These are phyloP conservation scores for Idaea straminata DNA, from an alignment of 2,888 invertebrate species.

Conservation along the genomic window DNA sequence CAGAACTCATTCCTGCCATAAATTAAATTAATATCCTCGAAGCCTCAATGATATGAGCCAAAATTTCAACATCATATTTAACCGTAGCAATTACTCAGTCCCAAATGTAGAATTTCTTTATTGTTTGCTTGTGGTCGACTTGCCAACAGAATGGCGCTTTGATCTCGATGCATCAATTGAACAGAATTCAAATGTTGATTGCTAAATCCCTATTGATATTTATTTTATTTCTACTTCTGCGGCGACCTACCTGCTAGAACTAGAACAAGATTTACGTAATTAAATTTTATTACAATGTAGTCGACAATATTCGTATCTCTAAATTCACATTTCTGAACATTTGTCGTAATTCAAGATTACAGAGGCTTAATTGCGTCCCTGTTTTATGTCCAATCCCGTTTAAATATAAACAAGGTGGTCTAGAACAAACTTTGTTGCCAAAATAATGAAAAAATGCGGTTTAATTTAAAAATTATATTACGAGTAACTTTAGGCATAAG, in stretches of 20 bases:
- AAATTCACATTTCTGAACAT: slow-evolving; percentile 18
- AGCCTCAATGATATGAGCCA: slow-evolving; percentile 45
- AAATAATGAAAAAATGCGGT: not conserved
- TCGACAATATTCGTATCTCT: slow-evolving; percentile 5
- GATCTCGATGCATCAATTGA: slow-evolving; percentile 58
- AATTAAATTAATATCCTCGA: slow-evolving; percentile 47
- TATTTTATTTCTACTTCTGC: slow-evolving; percentile 39
- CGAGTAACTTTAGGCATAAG: too few relatives aligned
- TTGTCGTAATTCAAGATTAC: slow-evolving; percentile 17
- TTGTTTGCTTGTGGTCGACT: slow-evolving; percentile 42
- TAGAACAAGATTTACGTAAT: slow-evolving; percentile 20
- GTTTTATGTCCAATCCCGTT: not conserved
- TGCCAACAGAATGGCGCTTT: slow-evolving; percentile 60
- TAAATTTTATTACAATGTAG: slow-evolving; percentile 17
- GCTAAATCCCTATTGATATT: slow-evolving; percentile 59
- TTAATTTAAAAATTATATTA: not conserved
- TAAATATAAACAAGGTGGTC: not conserved
- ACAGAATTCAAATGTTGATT: slow-evolving; percentile 45
- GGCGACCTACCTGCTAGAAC: slow-evolving; percentile 26
- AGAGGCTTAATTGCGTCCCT: slow-evolving; percentile 4
- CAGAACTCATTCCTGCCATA: slow-evolving; percentile 42
- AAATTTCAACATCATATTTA: slow-evolving; percentile 35
- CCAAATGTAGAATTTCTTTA: slow-evolving; percentile 43
- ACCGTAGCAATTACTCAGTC: slow-evolving; percentile 41
- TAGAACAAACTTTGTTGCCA: not conserved